phyloP scores from a whole-genome alignment of 2,797 vertebrate genomes.

The Leptodactylus fallax region DNA sequence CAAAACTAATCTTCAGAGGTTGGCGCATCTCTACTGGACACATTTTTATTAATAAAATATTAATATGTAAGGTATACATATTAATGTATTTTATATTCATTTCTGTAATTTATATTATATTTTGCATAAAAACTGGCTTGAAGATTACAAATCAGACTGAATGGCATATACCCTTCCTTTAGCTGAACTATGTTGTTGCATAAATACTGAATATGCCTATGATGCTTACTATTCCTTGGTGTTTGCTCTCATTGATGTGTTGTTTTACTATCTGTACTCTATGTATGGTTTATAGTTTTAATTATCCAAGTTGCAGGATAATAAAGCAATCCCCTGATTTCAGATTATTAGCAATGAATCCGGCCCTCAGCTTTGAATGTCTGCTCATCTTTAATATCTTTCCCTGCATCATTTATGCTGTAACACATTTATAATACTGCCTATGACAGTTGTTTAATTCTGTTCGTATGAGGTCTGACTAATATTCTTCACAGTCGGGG shows the following conservation, averaged over 20 bases:
- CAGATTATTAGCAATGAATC: conserved; percentile 22
- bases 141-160: too few relatives aligned
- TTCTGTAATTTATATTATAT: too few relatives aligned
- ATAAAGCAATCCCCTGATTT: background rate
- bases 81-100: too few relatives aligned
- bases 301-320: background rate
- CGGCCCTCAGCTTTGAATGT: background rate
- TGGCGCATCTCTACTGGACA: too few relatives aligned
- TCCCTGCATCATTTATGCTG: background rate
- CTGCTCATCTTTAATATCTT: background rate
- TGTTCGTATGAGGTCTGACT: conserved; percentile 22
- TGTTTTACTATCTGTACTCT: background rate
- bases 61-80: too few relatives aligned
- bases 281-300: conserved; percentile 28
- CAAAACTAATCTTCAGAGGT: too few relatives aligned
- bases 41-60: too few relatives aligned
- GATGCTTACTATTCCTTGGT: background rate
- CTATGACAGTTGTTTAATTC: conserved; percentile 24
- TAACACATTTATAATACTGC: background rate
- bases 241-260: background rate
- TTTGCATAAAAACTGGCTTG: too few relatives aligned
- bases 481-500: conserved; percentile 26
- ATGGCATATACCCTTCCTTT: too few relatives aligned
- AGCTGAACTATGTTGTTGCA: too few relatives aligned
- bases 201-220: background rate